Evolutionary conservation across 2,888 invertebrate genomes (phyloP).

Genomic region (Scrobipalpa atriplicella): DNA sequence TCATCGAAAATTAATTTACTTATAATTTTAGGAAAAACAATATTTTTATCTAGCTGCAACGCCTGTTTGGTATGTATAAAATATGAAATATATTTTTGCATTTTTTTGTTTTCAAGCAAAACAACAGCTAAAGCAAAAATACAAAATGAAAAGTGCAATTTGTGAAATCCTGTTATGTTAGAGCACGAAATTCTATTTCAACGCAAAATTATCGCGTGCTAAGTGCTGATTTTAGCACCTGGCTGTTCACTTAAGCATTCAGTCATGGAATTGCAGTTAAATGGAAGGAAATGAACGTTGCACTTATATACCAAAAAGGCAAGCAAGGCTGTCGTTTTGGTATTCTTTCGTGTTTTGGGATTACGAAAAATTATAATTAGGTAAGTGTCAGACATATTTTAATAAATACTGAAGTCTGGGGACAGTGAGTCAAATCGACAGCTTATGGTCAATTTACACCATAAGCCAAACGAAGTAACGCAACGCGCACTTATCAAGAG

Average conservation of each 20-base stretch:
- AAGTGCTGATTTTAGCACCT: conserved; percentile 7
- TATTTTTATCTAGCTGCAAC: no score
- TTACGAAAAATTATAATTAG: neutral
- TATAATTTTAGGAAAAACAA: no score
- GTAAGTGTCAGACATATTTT: no score
- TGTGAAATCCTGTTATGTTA: neutral
- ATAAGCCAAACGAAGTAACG: no score
- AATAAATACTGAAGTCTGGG: no score
- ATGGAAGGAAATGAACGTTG: neutral
- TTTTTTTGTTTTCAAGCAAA: no score
- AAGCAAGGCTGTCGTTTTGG: neutral
- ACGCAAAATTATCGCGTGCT: conserved; percentile 2
- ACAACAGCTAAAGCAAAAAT: neutral
- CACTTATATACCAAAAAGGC: neutral
- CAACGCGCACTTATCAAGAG: no score
- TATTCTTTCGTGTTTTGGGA: neutral
- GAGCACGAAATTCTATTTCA: conserved; percentile 8
- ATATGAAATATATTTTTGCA: no score
- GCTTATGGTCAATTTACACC: no score
- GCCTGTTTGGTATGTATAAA: no score
- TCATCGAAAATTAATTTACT: no score
- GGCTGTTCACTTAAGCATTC: neutral
- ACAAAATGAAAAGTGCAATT: neutral
- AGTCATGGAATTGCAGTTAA: neutral
- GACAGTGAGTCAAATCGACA: no score